phyloP scores from a whole-genome alignment of 2,888 invertebrate species.

The Elegia similella region DNA sequence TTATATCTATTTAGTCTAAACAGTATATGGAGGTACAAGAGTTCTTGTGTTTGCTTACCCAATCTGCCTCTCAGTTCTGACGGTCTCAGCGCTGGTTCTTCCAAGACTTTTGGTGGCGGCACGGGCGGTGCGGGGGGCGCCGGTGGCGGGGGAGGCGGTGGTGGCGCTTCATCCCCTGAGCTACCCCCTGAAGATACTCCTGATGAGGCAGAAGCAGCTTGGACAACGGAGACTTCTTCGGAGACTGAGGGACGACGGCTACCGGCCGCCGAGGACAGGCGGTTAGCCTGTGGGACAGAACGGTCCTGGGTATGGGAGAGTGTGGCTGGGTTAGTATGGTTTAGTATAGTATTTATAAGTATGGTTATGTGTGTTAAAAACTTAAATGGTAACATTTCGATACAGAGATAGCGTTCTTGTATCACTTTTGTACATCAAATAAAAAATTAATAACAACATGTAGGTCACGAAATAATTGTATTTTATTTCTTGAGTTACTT shows the following conservation, averaged over 20 bases:
- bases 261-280: slow-evolving; percentile 71
- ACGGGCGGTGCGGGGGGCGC: slow-evolving; percentile 68
- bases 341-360: neutral
- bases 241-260: slow-evolving; percentile 67
- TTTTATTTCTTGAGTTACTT: too few species aligned
- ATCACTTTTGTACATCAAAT: too few species aligned
- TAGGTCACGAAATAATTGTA: too few species aligned
- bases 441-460: too few species aligned
- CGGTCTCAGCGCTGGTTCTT: slow-evolving; percentile 85
- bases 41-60: slow-evolving; percentile 47
- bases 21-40: neutral
- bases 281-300: slow-evolving; percentile 55
- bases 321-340: neutral
- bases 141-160: slow-evolving; percentile 87
- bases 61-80: slow-evolving; percentile 81
- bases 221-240: slow-evolving; percentile 57
- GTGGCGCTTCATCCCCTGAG: slow-evolving; percentile 81
- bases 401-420: too few species aligned
- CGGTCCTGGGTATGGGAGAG: slow-evolving; percentile 13
- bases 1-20: neutral
- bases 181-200: slow-evolving; percentile 71
- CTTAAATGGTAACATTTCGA: too few species aligned
- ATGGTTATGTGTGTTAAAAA: neutral
- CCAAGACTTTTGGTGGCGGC: slow-evolving; percentile 78
- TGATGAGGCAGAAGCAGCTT: slow-evolving; percentile 62